Conservation (phyloP, 2,113 vertebrate species). For the Pachyramphus minor region DNA sequence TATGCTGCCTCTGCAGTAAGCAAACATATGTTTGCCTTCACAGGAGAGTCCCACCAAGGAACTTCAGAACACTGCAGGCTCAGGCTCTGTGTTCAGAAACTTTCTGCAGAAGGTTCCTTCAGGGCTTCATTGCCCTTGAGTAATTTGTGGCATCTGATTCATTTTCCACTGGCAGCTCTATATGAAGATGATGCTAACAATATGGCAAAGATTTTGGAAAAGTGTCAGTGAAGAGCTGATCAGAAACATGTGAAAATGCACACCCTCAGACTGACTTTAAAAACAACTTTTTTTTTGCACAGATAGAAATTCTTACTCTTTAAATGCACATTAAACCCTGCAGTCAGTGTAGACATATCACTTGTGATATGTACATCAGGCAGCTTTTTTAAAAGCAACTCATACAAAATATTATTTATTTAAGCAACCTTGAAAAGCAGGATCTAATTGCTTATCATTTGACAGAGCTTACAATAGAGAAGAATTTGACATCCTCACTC, state of each 20-base stretch:
- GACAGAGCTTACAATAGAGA: neutral
- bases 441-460: constrained; percentile 43
- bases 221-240: neutral
- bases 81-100: neutral
- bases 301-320: neutral
- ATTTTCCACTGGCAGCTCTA: constrained; percentile 20
- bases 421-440: neutral
- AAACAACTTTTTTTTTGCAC: neutral
- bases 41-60: neutral
- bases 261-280: neutral
- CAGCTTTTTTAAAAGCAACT: neutral
- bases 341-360: neutral
- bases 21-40: neutral
- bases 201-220: neutral
- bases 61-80: neutral
- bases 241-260: neutral
- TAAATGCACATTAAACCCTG: neutral
- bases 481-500: neutral
- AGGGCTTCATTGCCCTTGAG: constrained; percentile 21
- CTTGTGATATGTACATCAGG: neutral
- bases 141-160: neutral
- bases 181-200: neutral
- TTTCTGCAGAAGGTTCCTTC: constrained; percentile 4
- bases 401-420: neutral
- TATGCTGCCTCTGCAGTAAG: neutral